A percentile compares a stretch with the other conserved stretches of the same genome.
These are phyloP conservation scores for Hirtodrosophila histrioides DNA, from an alignment of 2,888 invertebrate species.

Conservation along the genomic window DNA sequence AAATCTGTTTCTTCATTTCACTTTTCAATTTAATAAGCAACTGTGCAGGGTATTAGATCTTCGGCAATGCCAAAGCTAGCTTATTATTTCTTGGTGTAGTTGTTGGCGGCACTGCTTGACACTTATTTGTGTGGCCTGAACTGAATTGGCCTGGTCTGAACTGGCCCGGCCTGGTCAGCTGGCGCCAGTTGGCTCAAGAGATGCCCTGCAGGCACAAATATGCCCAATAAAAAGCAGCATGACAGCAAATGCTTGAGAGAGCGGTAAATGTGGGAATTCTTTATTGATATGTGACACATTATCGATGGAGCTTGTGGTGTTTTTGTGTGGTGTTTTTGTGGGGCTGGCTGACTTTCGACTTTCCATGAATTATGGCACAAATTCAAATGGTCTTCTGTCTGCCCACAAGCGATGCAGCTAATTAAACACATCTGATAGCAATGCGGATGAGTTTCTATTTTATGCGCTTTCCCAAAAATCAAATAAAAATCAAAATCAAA, in stretches of 20 bases:
- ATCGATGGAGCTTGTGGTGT: conserved; percentile 23
- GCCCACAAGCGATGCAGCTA: conserved; percentile 57
- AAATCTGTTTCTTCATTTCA: no score
- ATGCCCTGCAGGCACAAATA: conserved; percentile 50
- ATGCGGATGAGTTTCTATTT: conserved; percentile 60
- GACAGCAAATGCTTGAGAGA: conserved; percentile 5
- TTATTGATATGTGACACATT: conserved; percentile 74
- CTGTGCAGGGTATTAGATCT: no score
- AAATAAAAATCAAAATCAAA: conserved; percentile 9
- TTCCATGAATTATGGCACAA: conserved; percentile 60
- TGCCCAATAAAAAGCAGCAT: conserved; percentile 42
- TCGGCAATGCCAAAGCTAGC: no score
- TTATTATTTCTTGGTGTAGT: not conserved
- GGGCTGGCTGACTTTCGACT: conserved; percentile 50
- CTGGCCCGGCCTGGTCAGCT: conserved; percentile 3
- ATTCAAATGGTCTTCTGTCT: conserved; percentile 57
- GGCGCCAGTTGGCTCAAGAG: conserved; percentile 37
- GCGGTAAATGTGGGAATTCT: conserved; percentile 65
- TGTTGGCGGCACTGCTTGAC: conserved; percentile 32
- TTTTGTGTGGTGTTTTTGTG: conserved; percentile 9
- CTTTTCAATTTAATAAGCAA: no score
- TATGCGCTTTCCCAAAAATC: conserved; percentile 54
- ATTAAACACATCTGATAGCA: conserved; percentile 54
- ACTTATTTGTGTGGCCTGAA: conserved; percentile 39
- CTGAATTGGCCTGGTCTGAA: not conserved